Conservation (phyloP, 2,113 vertebrate genomes). For the Lophochroa leadbeateri region DNA sequence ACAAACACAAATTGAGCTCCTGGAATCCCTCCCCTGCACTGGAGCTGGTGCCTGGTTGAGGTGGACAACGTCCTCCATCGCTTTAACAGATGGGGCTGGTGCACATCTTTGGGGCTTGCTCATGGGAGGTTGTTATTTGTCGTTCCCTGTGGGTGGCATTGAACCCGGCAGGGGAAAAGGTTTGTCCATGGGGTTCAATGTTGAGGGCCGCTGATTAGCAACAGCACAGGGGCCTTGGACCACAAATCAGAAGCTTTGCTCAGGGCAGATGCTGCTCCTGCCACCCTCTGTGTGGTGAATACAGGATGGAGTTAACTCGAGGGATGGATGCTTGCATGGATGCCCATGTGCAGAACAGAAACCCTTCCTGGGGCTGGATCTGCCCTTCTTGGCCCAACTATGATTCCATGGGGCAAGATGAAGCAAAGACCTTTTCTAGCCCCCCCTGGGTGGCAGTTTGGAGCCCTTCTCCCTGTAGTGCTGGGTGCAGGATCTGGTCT, state of each 20-base stretch:
- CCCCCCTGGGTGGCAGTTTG: not conserved
- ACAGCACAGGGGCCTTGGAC: not conserved
- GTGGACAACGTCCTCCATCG: not conserved
- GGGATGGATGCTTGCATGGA: rapidly evolving
- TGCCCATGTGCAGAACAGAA: not conserved
- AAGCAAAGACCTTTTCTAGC: not conserved
- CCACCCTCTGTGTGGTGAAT: not conserved
- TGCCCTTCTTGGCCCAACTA: not conserved
- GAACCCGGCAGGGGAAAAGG: not conserved
- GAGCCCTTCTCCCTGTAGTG: not conserved
- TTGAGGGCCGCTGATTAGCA: not conserved
- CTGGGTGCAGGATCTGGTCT: not conserved
- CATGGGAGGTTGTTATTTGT: not conserved
- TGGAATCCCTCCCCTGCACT: constrained; percentile 34
- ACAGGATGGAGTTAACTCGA: not conserved
- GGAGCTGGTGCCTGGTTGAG: constrained; percentile 33
- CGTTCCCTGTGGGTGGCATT: not conserved
- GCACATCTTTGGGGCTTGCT: not conserved
- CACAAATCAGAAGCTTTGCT: not conserved
- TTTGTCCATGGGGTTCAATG: not conserved
- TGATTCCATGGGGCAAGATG: rapidly evolving
- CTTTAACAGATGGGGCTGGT: not conserved
- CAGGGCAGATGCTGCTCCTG: not conserved
- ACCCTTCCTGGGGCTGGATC: not conserved
- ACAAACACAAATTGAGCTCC: constrained; percentile 76